phyloP scores from a whole-genome alignment of 2,113 vertebrate species.

The Meleagris gallopavo region DNA sequence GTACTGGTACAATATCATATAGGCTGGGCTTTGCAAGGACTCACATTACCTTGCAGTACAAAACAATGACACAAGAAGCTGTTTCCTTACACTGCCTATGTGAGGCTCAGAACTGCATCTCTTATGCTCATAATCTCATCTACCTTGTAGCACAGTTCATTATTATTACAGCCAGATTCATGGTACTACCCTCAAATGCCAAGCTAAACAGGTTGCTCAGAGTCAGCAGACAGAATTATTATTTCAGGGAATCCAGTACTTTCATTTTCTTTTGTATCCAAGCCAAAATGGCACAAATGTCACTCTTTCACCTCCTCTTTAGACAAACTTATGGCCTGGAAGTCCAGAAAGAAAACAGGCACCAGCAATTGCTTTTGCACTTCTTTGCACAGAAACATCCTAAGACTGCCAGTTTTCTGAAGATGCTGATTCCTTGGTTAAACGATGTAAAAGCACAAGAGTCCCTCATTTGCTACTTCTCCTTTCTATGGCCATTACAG shows the following conservation, averaged over 20 bases:
- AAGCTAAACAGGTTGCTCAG: background rate
- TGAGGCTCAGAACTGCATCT: background rate
- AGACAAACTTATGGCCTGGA: background rate
- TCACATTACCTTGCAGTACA: background rate
- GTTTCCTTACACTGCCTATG: background rate
- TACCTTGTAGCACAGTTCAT: background rate
- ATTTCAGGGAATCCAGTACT: background rate
- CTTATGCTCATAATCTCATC: background rate
- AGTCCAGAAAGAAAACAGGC: background rate
- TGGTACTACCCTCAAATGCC: background rate
- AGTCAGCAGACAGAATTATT: background rate
- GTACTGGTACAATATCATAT: background rate
- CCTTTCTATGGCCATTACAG: background rate
- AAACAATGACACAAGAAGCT: background rate
- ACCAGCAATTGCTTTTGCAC: background rate
- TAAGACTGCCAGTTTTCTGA: background rate
- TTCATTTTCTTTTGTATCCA: background rate
- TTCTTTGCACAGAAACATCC: background rate
- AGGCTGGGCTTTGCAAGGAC: background rate
- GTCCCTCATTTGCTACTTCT: background rate
- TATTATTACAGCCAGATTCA: background rate
- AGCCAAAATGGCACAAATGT: background rate
- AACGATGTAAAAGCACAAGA: background rate
- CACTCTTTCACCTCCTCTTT: background rate
- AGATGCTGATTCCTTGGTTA: background rate